These are phyloP conservation scores for Endomychus coccineus DNA, from an alignment of 2,888 invertebrate species.

Conservation along the genomic window DNA sequence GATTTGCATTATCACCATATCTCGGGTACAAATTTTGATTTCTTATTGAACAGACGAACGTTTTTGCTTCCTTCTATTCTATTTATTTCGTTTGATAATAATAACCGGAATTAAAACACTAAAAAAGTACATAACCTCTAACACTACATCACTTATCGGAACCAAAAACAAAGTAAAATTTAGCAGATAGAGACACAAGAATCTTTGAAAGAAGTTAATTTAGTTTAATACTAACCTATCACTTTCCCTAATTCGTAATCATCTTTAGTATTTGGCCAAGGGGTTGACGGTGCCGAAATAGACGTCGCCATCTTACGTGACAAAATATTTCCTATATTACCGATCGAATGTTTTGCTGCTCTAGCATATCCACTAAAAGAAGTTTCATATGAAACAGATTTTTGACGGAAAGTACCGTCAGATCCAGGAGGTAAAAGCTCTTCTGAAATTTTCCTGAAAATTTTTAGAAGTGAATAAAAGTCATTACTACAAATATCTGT, in stretches of 20 bases:
- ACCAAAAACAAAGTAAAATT: not conserved
- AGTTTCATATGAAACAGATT: slow-evolving; percentile 36
- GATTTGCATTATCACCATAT: too few relatives aligned
- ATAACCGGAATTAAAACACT: slow-evolving; percentile 35
- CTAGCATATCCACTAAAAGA: slow-evolving; percentile 39
- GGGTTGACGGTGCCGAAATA: slow-evolving; percentile 45
- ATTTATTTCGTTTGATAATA: not conserved
- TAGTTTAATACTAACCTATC: slow-evolving; percentile 62
- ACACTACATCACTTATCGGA: slow-evolving; percentile 12
- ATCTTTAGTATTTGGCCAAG: slow-evolving; percentile 87
- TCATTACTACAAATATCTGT: too few relatives aligned
- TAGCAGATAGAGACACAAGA: not conserved
- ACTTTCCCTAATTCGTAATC: slow-evolving; percentile 91
- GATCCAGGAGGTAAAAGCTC: slow-evolving; percentile 54
- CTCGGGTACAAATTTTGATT: too few relatives aligned
- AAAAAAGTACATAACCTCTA: slow-evolving; percentile 39
- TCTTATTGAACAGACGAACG: too few relatives aligned
- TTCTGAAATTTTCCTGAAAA: slow-evolving; percentile 52
- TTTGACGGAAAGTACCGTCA: slow-evolving; percentile 54
- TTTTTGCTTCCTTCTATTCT: too few relatives aligned
- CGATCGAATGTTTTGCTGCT: slow-evolving; percentile 42
- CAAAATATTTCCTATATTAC: slow-evolving; percentile 49
- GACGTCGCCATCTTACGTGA: slow-evolving; percentile 55
- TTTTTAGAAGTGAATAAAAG: not conserved
- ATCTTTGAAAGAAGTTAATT: slow-evolving; percentile 12